Evolutionary conservation across 2,888 invertebrate genomes (phyloP).

Genomic region (Bombylius discolor): DNA sequence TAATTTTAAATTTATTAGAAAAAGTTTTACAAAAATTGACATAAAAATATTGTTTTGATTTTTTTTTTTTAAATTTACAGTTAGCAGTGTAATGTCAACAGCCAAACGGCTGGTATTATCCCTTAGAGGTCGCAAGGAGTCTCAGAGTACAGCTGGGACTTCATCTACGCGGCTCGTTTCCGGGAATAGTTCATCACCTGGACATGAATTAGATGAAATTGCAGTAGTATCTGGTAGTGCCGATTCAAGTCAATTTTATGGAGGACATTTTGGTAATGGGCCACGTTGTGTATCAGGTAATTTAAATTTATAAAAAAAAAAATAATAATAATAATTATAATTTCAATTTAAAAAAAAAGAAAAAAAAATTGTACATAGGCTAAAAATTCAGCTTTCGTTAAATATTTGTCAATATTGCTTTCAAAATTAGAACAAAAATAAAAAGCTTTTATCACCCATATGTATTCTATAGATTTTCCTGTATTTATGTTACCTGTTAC

Average conservation of each 20-base stretch:
- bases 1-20: too few relatives aligned
- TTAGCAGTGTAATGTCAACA: conserved; percentile 43
- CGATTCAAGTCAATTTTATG: conserved; percentile 24
- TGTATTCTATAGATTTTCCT: too few relatives aligned
- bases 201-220: conserved; percentile 53
- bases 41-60: background rate
- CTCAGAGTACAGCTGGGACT: conserved; percentile 39
- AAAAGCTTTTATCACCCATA: too few relatives aligned
- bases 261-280: conserved; percentile 36
- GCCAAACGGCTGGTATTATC: conserved; percentile 49
- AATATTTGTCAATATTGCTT: too few relatives aligned
- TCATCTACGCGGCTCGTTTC: conserved; percentile 41
- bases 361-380: too few relatives aligned
- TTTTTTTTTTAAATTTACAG: conserved; percentile 20
- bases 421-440: too few relatives aligned
- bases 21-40: too few relatives aligned
- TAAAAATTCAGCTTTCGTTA: too few relatives aligned
- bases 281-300: conserved; percentile 46
- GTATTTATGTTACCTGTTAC: too few relatives aligned
- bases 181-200: conserved; percentile 27
- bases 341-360: too few relatives aligned
- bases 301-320: conserved; percentile 13
- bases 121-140: conserved; percentile 46
- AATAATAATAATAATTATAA: too few relatives aligned
- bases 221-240: conserved; percentile 53